These are phyloP conservation scores for Mylabris phalerata DNA, from an alignment of 1,140 invertebrate species.

Conservation along the genomic window DNA sequence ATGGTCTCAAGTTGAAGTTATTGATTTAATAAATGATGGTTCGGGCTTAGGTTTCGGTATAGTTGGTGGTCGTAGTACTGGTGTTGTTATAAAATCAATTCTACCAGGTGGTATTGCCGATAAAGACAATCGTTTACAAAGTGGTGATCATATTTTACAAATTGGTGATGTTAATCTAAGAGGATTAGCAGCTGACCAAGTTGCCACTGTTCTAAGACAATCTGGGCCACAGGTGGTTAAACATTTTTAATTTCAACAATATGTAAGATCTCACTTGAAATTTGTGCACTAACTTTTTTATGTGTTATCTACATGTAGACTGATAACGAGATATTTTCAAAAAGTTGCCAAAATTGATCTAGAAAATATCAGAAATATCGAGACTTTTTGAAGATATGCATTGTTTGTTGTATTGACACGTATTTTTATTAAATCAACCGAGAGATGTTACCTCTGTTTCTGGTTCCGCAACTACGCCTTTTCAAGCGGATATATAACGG, in stretches of 20 bases:
- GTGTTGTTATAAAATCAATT: slow-evolving; percentile 94
- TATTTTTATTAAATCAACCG: too few relatives aligned
- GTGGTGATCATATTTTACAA: slow-evolving; percentile 91
- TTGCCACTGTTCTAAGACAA: slow-evolving; percentile 84
- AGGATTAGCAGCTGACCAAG: slow-evolving; percentile 88
- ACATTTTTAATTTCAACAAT: slow-evolving; percentile 25
- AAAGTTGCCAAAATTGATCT: too few relatives aligned
- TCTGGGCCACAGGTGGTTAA: slow-evolving; percentile 58
- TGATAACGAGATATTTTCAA: too few relatives aligned
- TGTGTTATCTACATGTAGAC: neutral
- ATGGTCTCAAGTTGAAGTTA: slow-evolving; percentile 88
- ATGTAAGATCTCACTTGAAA: slow-evolving; percentile 23
- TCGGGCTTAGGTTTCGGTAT: slow-evolving; percentile 81
- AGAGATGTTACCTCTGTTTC: too few relatives aligned
- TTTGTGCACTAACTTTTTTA: slow-evolving; percentile 5
- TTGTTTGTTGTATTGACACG: too few relatives aligned
- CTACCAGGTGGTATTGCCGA: slow-evolving; percentile 87
- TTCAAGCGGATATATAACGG: too few relatives aligned
- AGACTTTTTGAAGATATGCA: too few relatives aligned
- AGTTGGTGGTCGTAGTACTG: slow-evolving; percentile 88
- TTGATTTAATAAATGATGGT: slow-evolving; percentile 81
- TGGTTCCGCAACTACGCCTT: too few relatives aligned
- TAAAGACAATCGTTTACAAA: slow-evolving; percentile 78
- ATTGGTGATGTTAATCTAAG: slow-evolving; percentile 88
- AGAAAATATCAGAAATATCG: too few relatives aligned